A percentile compares a stretch with the other conserved stretches of the same genome.
These are phyloP conservation scores for Scytalopus superciliaris DNA, from an alignment of 2,113 vertebrate species.

Conservation along the genomic window DNA sequence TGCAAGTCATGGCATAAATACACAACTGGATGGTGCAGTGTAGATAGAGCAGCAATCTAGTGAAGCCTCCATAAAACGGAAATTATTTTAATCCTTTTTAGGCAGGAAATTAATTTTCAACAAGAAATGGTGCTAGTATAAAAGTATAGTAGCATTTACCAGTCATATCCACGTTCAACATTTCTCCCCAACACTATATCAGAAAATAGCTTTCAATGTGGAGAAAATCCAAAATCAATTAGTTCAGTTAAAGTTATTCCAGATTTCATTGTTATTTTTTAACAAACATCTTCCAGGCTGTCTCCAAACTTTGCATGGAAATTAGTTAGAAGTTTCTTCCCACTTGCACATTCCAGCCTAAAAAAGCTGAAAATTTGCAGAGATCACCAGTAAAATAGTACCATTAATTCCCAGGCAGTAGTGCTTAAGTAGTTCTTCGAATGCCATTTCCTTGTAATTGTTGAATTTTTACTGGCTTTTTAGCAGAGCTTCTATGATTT, in stretches of 20 bases:
- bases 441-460: not conserved
- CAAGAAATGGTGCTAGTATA: not conserved
- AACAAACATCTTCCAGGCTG: slow-evolving; percentile 40
- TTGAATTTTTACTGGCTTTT: not conserved
- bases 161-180: slow-evolving; percentile 61
- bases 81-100: slow-evolving; percentile 71
- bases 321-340: slow-evolving; percentile 6
- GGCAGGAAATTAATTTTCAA: slow-evolving; percentile 72
- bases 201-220: slow-evolving; percentile 67
- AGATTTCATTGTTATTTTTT: slow-evolving; percentile 66
- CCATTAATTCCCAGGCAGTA: not conserved
- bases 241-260: slow-evolving; percentile 68
- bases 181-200: slow-evolving; percentile 12
- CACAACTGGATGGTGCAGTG: slow-evolving; percentile 30
- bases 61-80: slow-evolving; percentile 58
- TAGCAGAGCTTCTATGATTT: not conserved
- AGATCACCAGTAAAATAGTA: not conserved
- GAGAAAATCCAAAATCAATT: slow-evolving; percentile 71
- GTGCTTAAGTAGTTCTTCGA: slow-evolving; percentile 1
- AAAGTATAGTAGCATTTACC: slow-evolving; percentile 51
- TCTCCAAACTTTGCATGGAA: slow-evolving; percentile 33
- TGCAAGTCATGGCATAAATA: slow-evolving; percentile 50
- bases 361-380: not conserved
- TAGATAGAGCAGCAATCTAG: slow-evolving; percentile 43
- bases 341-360: not conserved